Evolutionary conservation across 2,113 vertebrate species (phyloP).

Genomic region (Edolisoma coerulescens): DNA sequence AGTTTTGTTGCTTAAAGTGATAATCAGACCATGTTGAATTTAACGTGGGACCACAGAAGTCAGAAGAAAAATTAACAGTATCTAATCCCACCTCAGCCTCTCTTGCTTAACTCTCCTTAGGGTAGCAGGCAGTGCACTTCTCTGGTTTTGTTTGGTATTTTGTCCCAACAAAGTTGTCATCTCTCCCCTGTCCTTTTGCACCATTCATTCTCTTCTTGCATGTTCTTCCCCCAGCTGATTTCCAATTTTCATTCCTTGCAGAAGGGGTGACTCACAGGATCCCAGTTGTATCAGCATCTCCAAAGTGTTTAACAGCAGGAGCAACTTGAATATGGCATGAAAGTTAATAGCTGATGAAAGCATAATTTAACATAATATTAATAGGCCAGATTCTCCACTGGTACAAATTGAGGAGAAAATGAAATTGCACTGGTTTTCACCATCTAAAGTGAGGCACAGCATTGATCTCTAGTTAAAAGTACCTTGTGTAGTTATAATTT

Average conservation of each 20-base stretch:
- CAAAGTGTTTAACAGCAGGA: constrained; percentile 11
- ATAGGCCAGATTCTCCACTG: neutral
- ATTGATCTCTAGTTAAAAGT: neutral
- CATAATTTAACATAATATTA: neutral
- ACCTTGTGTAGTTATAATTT: constrained; percentile 3
- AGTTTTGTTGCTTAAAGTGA: neutral
- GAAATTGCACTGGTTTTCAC: neutral
- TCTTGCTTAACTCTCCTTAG: neutral
- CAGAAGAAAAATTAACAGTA: neutral
- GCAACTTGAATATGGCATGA: neutral
- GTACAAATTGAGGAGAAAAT: neutral
- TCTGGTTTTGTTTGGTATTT: neutral
- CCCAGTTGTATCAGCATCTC: neutral
- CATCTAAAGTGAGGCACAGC: neutral
- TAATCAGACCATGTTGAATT: neutral
- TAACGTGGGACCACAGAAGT: neutral
- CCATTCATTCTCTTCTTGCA: neutral
- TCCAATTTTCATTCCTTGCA: neutral
- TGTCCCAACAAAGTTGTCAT: neutral
- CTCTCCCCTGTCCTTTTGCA: neutral
- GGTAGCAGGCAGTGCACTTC: neutral
- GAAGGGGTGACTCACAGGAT: neutral
- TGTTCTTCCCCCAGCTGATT: neutral
- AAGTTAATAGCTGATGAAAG: constrained; percentile 13
- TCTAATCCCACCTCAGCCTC: neutral